These are phyloP conservation scores for Pangasius mekongensis DNA, from an alignment of 2,797 vertebrate genomes.

Conservation along the genomic window DNA sequence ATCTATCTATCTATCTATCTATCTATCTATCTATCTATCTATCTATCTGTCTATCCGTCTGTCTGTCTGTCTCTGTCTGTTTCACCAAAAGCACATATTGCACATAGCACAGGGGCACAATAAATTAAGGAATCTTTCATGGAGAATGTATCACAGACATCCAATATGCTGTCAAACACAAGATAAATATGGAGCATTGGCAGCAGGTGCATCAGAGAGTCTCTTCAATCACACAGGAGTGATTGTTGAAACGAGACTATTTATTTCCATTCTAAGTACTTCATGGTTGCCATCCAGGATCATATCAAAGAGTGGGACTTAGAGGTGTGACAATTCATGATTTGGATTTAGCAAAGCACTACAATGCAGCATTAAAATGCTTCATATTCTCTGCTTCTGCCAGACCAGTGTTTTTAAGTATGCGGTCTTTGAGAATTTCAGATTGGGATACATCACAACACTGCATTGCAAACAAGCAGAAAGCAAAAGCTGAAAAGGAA, in stretches of 20 bases:
- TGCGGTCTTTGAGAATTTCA: slow-evolving; percentile 10
- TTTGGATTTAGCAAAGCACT: slow-evolving; percentile 39
- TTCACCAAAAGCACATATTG: not conserved
- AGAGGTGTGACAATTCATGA: slow-evolving; percentile 50
- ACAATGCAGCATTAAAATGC: slow-evolving; percentile 33
- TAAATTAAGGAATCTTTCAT: slow-evolving; percentile 37
- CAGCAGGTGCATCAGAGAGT: slow-evolving; percentile 55
- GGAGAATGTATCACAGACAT: slow-evolving; percentile 32
- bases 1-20: not conserved
- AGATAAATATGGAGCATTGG: slow-evolving; percentile 50
- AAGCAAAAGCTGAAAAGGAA: not conserved
- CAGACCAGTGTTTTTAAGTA: slow-evolving; percentile 20
- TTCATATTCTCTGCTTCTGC: slow-evolving; percentile 23
- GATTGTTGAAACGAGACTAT: slow-evolving; percentile 57
- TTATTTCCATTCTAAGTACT: slow-evolving; percentile 56
- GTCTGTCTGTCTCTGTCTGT: not conserved
- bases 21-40: not conserved
- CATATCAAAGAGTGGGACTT: slow-evolving; percentile 50
- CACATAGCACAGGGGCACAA: not conserved
- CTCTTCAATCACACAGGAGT: slow-evolving; percentile 56
- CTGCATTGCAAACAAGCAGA: not conserved
- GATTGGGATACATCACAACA: slow-evolving; percentile 9
- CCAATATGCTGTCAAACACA: slow-evolving; percentile 48
- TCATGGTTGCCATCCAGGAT: slow-evolving; percentile 60
- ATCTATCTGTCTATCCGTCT: not conserved